Conservation (phyloP, 2,113 vertebrate species). For the Antennarius striatus region DNA sequence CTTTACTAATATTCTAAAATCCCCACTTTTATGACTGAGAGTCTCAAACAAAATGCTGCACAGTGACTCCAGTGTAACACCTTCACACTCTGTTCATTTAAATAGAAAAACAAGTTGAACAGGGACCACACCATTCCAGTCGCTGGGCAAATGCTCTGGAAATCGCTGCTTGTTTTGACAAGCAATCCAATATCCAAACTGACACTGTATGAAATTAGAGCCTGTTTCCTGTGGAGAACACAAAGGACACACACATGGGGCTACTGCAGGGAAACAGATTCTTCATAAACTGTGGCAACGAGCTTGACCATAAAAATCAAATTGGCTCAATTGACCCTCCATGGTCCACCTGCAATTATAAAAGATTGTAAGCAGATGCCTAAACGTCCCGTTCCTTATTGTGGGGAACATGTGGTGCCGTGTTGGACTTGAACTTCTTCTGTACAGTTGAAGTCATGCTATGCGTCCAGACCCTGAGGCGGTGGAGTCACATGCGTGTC, state of each 20-base stretch:
- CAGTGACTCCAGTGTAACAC: slow-evolving; percentile 11
- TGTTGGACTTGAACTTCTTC: slow-evolving; percentile 40
- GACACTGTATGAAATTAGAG: slow-evolving; percentile 85
- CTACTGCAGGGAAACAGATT: slow-evolving; percentile 62
- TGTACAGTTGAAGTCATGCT: slow-evolving; percentile 40
- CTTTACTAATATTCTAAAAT: not conserved
- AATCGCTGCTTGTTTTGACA: slow-evolving; percentile 83
- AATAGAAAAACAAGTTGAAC: slow-evolving; percentile 29
- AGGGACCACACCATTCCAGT: slow-evolving; percentile 56
- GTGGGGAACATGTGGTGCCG: slow-evolving; percentile 84
- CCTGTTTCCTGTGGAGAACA: slow-evolving; percentile 86
- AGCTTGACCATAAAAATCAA: slow-evolving; percentile 89
- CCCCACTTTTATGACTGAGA: not conserved
- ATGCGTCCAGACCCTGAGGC: slow-evolving; percentile 28
- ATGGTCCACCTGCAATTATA: slow-evolving; percentile 92
- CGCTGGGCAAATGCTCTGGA: slow-evolving; percentile 61
- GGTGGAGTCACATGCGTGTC: not conserved
- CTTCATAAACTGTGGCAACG: slow-evolving; percentile 81
- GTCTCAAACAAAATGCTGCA: slow-evolving; percentile 2
- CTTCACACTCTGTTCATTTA: slow-evolving; percentile 17
- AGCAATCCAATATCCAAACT: slow-evolving; percentile 84
- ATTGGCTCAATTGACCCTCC: slow-evolving; percentile 96
- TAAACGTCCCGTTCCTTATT: slow-evolving; percentile 82
- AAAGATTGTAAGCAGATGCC: slow-evolving; percentile 97
- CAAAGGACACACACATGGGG: slow-evolving; percentile 6